Base-by-base conservation (phyloP, 2,888 invertebrate genomes). In the Drosophila kuntzei region DNA sequence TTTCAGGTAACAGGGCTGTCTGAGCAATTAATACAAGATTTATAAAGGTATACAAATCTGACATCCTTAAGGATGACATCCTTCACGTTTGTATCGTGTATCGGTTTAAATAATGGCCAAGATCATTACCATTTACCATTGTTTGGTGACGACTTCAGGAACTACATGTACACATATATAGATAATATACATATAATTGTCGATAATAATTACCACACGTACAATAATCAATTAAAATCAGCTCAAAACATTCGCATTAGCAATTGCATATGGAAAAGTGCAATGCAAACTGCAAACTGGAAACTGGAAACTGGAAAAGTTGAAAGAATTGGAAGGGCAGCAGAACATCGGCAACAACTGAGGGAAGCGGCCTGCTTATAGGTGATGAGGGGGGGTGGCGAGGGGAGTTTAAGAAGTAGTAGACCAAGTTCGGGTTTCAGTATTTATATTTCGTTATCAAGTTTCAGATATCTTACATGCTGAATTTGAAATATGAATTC, bases 61-160 rank as follows among this genome's bases (percentile, higher is more conserved):
- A 75, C 75, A 71, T 87, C 87, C 87, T 71, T 72, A 68, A 68
- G 84, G 76, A 71, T 71, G 66, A n/a, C n/a, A n/a, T 59, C 67
- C 78, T 54, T 44, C 64, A 53, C 77, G 61, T 46, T 70, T 85
- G 82, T 75, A 67, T 71, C 64, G 80, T 85, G 82, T 75, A 67
- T 71, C 64, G 80, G 66, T 70, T 75, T 58, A 58, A 68, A 55
- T 64, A 69, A 58, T 67, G 72, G 71, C 61, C 67, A 60, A 66
- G 69, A 71, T 68, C 68, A 65, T 78, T 90, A 90, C 95, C 95
- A 95, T 94, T 79, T 90, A 90, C 95, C 95, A 95, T 94, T 94
- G 95, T 94, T 94, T 94, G 93, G 94, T 91, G 93, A 95, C 95
- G 93, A 93, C 93, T 92, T 95, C 95, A 93, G 94, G 94, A 94